A percentile compares a stretch with the other conserved stretches of the same genome.
These are phyloP conservation scores for Caenorhabditis latens DNA, from an alignment of 1,140 invertebrate genomes.

Conservation along the genomic window DNA sequence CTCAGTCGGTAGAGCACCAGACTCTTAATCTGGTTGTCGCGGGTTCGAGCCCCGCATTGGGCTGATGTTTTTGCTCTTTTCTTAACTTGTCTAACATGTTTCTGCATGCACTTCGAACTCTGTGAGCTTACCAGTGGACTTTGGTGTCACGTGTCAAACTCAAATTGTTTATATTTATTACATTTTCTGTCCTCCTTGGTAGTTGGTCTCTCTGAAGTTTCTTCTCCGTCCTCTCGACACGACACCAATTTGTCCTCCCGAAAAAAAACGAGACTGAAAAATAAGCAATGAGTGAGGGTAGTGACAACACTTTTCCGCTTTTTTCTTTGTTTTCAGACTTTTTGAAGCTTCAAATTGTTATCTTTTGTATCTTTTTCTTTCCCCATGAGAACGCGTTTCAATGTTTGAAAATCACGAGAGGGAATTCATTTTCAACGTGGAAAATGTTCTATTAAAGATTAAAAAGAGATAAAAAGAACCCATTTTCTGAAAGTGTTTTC, in stretches of 20 bases:
- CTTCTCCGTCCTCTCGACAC: background rate
- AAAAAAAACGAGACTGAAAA: no score
- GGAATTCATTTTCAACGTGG: no score
- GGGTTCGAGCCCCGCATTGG: conserved; percentile 66
- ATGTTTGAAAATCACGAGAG: no score
- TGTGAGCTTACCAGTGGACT: background rate
- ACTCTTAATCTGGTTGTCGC: conserved; percentile 76
- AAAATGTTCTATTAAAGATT: no score
- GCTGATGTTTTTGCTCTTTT: conserved; percentile 1
- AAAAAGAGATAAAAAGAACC: no score
- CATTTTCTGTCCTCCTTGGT: background rate
- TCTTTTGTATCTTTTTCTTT: no score
- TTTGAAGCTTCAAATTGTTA: no score
- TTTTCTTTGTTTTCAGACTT: no score
- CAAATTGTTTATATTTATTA: conserved; percentile 53
- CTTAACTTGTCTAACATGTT: background rate
- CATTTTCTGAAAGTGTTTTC: background rate
- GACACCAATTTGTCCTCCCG: no score
- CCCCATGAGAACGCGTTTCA: no score
- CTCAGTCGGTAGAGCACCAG: conserved; percentile 78
- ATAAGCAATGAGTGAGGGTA: no score
- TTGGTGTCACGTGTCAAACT: conserved; percentile 52
- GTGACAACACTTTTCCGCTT: no score
- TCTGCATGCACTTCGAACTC: background rate
- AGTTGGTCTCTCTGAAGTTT: background rate